Base-by-base conservation (phyloP, 2,113 vertebrate genomes). In the Petroica traversi region DNA sequence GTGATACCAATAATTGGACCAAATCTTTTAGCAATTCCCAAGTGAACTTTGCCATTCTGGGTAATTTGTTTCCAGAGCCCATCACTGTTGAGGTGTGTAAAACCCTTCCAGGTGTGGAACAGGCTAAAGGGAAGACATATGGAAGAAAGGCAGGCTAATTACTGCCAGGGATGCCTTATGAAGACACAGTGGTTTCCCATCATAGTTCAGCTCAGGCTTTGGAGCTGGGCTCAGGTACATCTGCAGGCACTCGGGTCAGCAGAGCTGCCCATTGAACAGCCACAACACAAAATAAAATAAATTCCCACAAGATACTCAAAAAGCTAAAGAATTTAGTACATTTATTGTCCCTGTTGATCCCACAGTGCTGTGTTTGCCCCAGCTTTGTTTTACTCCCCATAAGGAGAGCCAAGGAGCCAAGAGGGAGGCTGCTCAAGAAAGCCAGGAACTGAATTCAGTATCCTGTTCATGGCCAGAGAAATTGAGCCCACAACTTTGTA, bases 351-450 rank as follows among this genome's bases (percentile, higher is more conserved):
- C 11, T 45, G 55, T 84, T 68, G 28, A 38, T 86, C 12, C 15
- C 31, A 52, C 0, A 0, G 9, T 52, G 14, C 45, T 59, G 10
- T 77, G 41, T n/a, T 75, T 82, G 15, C 11, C n/a, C 31, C 38
- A 81, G 23, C 4, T 79, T 59, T 64, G 14, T 34, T 71, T 48
- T 54, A 52, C 1, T 14, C 6, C 12, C 14, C 48, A 15, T 14
- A 78, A 57, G 28, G 20, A 57, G 5, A 80, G 18, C 10, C n/a
- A 34, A 67, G 16, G 23, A 20, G 31, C 52, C 54, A 48, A 81
- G 28, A 77, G 4, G 12, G 17, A 72, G 10, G 20, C 41, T 61
- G 33, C 28, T 72, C 31, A 66, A 45, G 41, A 83, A 58, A 59
- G 10, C 2, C 38, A 64, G 31, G 33, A 79, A n/a, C 29, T 85